Conservation (phyloP, 2,797 vertebrate species). For the Ciconia nigra region DNA sequence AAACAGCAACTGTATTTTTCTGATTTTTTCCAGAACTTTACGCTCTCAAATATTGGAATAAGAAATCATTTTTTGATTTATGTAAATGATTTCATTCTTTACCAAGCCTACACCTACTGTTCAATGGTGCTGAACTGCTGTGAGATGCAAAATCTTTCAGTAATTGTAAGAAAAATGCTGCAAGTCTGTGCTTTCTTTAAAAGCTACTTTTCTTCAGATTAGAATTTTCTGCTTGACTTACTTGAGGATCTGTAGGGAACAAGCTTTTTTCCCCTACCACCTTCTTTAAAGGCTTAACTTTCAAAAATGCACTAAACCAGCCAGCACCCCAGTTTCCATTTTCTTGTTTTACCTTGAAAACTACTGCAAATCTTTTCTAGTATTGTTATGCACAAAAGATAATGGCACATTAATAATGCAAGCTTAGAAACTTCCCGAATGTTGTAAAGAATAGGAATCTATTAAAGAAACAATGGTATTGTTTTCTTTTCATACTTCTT, state of each 20-base stretch:
- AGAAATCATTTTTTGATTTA: neutral
- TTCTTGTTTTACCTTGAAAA: neutral
- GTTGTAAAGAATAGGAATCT: neutral
- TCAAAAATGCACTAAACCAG: neutral
- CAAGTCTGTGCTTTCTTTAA: neutral
- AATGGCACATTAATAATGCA: neutral
- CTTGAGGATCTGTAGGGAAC: neutral
- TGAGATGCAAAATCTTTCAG: neutral
- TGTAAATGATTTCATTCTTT: neutral
- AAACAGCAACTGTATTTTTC: neutral
- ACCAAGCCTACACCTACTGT: neutral
- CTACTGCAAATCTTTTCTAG: neutral
- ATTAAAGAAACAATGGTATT: neutral
- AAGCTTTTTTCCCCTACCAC: neutral
- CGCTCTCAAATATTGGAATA: neutral
- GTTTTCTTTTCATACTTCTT: neutral
- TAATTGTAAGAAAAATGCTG: neutral
- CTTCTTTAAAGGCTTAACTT: slow-evolving; percentile 25
- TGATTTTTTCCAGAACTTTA: neutral
- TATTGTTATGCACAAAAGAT: neutral
- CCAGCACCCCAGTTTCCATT: neutral
- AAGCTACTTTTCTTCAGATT: slow-evolving; percentile 31
- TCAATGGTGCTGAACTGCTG: neutral
- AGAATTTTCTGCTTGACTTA: slow-evolving; percentile 29
- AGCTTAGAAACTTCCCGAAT: neutral